Conservation (phyloP, 2,888 invertebrate species). For the Eupithecia abbreviata region DNA sequence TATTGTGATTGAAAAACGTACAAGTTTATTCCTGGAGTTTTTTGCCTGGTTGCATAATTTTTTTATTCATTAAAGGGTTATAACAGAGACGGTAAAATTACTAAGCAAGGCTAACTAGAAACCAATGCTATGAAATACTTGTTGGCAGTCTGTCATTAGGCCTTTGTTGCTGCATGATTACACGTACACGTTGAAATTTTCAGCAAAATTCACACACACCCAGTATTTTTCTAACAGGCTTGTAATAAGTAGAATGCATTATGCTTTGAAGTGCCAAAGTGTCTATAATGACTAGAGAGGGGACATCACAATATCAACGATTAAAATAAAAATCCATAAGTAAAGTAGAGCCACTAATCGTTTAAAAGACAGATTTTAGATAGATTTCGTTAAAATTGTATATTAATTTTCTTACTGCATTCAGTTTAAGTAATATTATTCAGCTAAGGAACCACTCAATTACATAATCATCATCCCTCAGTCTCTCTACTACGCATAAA, state of each 20-base stretch:
- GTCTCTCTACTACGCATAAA: too few species aligned
- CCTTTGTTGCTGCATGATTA: slow-evolving; percentile 40
- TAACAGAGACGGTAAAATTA: neutral
- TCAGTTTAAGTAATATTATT: too few species aligned
- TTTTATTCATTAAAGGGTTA: neutral
- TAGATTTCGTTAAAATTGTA: neutral
- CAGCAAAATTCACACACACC: slow-evolving; percentile 43
- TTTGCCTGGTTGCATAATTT: neutral
- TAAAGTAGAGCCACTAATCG: neutral
- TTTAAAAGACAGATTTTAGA: neutral
- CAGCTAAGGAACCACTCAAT: neutral
- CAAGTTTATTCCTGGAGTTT: neutral
- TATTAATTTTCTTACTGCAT: neutral
- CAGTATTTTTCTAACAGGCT: slow-evolving; percentile 46
- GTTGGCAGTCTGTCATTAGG: slow-evolving; percentile 50
- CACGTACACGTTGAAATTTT: slow-evolving; percentile 45
- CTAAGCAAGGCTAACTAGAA: slow-evolving; percentile 1
- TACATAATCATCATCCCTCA: neutral
- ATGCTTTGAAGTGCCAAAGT: slow-evolving; percentile 56
- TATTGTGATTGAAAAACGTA: slow-evolving; percentile 26
- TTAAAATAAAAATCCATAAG: neutral
- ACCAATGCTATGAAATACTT: slow-evolving; percentile 6
- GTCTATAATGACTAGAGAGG: slow-evolving; percentile 41
- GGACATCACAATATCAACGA: neutral
- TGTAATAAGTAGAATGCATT: slow-evolving; percentile 55